Evolutionary conservation across 2,888 invertebrate genomes (phyloP), one percentile per base, ranked within the genome.

Genomic region (Lomographa bimaculata): DNA sequence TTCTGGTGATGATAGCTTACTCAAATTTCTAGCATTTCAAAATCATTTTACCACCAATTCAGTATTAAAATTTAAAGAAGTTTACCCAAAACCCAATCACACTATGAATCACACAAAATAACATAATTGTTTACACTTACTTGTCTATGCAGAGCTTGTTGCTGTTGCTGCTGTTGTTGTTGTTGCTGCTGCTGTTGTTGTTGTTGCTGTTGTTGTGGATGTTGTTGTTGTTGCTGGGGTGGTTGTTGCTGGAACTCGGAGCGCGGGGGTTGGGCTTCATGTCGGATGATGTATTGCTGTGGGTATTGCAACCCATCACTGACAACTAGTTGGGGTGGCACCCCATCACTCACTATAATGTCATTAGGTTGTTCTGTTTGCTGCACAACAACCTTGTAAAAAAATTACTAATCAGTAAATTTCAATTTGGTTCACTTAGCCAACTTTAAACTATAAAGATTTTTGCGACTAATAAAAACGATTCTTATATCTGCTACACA

Each of bases 291-390:
- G 49, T 89, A 90, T 53, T 89, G 89, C 42, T 79, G 87, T 51
- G 82, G 87, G 57, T 89, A 89, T 47, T 82, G 89, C 49, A 89
- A 65, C 8, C 85, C 81, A 69, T 85, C 89, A 28, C 84, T 79
- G 23, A 87, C 84, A 49, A 87, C 84, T 47, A 89, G 61, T 45
- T 86, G 85, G 36, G 63, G 69, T 61, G 83, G 89, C 7, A 82
- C 85, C 45, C 77, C 75, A 50, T 89, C 87, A 64, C 89, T 90
- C 60, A 91, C 87, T 73, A 91, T 84, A 63, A 90, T 90, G 63
- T 90, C 90, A 74, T 90, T 87, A 39, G 87, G 75, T 39, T 85
- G 85, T 48, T 91, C 87, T 37, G 90, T 72, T 72, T 90, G 90
- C 57, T 87, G 86, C 47, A 91, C 89, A 50, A 90, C 89, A 64